A percentile compares a stretch with the other conserved stretches of the same genome.
Conservation (phyloP, 2,797 vertebrate genomes). For the Poecilia velifera region DNA sequence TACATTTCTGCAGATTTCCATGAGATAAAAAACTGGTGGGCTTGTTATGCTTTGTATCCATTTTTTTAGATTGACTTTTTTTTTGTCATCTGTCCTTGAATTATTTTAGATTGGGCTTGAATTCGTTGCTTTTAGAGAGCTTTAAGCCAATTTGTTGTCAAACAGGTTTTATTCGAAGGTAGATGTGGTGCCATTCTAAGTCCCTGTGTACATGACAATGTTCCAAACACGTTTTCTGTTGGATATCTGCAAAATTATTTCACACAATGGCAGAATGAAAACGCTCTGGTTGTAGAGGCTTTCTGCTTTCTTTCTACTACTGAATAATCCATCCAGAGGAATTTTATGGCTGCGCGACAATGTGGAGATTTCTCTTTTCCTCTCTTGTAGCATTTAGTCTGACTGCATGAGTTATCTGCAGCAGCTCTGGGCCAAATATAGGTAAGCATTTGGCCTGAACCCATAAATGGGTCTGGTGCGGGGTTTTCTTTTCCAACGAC, state of each 20-base stretch:
- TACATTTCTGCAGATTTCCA: neutral
- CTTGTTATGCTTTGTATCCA: neutral
- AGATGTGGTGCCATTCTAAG: neutral
- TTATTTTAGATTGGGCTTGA: neutral
- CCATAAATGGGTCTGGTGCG: no score
- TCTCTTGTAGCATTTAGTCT: no score
- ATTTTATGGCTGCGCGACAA: no score
- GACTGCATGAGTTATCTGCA: no score
- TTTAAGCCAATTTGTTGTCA: neutral
- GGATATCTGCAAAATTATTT: neutral
- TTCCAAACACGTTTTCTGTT: neutral
- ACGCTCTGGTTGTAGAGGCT: neutral
- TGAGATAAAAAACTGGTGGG: neutral
- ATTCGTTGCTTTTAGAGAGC: neutral
- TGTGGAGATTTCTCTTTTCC: no score
- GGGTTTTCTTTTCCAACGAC: no score
- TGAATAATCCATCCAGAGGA: no score
- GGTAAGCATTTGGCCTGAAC: no score
- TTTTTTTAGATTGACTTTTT: neutral
- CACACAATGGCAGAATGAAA: neutral
- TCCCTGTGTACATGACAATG: neutral
- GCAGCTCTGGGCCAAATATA: no score
- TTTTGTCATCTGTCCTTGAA: neutral
- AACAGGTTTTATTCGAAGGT: neutral
- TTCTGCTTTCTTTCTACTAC: no score